These are phyloP conservation scores for Drosophila hydei DNA, from an alignment of 1,140 invertebrate genomes.

Conservation along the genomic window DNA sequence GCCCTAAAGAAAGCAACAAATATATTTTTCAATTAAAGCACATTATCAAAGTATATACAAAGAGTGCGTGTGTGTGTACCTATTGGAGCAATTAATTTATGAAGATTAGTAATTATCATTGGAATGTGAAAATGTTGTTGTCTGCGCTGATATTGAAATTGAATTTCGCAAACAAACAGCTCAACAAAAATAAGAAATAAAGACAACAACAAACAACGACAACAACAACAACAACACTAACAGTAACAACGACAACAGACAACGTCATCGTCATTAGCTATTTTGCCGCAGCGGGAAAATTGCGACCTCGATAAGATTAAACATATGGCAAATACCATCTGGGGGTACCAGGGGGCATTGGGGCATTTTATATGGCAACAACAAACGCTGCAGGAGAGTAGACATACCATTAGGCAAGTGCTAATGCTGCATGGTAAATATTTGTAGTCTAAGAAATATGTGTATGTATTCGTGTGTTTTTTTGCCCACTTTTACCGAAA, in stretches of 20 bases:
- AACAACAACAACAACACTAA: conserved; percentile 17
- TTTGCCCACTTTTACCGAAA: conserved; percentile 48
- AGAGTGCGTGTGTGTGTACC: conserved; percentile 21
- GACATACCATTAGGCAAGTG: conserved; percentile 58
- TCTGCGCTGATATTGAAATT: conserved; percentile 73
- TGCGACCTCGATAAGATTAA: conserved; percentile 78
- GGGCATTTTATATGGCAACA: conserved; percentile 40
- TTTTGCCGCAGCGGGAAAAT: conserved; percentile 63
- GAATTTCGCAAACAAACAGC: conserved; percentile 67
- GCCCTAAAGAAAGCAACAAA: conserved; percentile 65
- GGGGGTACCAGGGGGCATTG: not conserved
- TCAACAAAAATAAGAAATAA: conserved; percentile 28
- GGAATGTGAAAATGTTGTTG: conserved; percentile 79
- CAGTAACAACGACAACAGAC: conserved; percentile 43
- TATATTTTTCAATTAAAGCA: conserved; percentile 62
- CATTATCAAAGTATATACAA: conserved; percentile 29
- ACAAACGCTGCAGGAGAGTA: conserved; percentile 26
- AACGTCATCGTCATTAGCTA: conserved; percentile 65
- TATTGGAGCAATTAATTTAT: conserved; percentile 74
- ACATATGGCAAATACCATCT: conserved; percentile 57
- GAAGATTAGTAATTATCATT: conserved; percentile 79
- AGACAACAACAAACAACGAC: conserved; percentile 16
- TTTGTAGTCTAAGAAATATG: conserved; percentile 46
- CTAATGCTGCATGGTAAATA: conserved; percentile 60
- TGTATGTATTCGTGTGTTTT: conserved; percentile 34